phyloP scores from a whole-genome alignment of 37 sponge, comb jelly and placozoan species.

The Corticium candelabrum region DNA sequence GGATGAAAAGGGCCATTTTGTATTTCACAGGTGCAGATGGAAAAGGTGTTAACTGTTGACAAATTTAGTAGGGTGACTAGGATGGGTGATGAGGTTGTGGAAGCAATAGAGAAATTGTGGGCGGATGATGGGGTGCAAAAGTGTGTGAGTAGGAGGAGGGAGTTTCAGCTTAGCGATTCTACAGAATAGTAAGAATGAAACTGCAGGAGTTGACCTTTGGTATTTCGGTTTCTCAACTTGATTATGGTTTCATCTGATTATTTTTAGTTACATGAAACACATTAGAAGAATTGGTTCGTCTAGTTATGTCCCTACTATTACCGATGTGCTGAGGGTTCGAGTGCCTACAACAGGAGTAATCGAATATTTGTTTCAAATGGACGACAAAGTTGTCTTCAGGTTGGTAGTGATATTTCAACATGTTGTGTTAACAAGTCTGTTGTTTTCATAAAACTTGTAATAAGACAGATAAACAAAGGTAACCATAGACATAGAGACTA shows the following conservation, averaged over 20 bases:
- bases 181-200: background rate
- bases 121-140: constrained; percentile 16
- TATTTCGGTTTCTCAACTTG: background rate
- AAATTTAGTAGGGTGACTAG: background rate
- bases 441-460: too few species aligned
- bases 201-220: too few species aligned
- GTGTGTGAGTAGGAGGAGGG: constrained; percentile 23
- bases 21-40: too few species aligned
- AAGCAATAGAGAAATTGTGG: constrained; percentile 17
- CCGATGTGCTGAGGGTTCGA: constrained; percentile 24
- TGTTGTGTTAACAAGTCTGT: too few species aligned
- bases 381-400: background rate
- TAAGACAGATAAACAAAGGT: too few species aligned
- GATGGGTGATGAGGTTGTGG: constrained; percentile 11
- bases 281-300: constrained; percentile 12
- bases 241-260: constrained; percentile 18
- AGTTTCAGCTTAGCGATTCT: constrained; percentile 22
- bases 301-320: constrained; percentile 14
- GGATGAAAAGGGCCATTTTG: too few species aligned
- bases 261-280: constrained; percentile 14
- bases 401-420: too few species aligned
- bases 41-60: too few species aligned
- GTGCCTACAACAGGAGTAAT: constrained; percentile 2
- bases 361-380: background rate
- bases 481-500: too few species aligned